These are phyloP conservation scores for Sardina pilchardus DNA, from an alignment of 2,113 vertebrate species.

Conservation along the genomic window DNA sequence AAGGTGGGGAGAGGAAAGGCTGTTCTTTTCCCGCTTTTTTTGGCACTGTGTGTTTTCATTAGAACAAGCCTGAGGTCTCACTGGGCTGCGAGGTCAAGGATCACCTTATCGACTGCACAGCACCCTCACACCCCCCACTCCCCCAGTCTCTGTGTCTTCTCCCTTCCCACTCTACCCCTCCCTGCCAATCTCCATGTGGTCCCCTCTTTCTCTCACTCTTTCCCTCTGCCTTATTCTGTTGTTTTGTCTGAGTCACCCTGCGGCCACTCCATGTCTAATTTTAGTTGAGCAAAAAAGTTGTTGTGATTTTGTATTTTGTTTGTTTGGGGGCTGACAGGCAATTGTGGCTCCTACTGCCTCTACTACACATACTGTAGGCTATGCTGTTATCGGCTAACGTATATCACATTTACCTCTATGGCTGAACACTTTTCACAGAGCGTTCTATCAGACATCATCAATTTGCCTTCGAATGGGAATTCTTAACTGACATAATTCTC, in stretches of 20 bases:
- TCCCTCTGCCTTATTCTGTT: background rate
- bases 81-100: conserved; percentile 50
- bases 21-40: conserved; percentile 40
- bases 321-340: background rate
- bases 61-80: conserved; percentile 38
- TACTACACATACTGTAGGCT: background rate
- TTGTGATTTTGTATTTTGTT: background rate
- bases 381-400: background rate
- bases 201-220: conserved; percentile 26
- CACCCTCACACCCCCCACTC: conserved; percentile 29
- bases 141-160: background rate
- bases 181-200: conserved; percentile 15
- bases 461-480: background rate
- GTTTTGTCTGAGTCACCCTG: background rate
- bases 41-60: conserved; percentile 46
- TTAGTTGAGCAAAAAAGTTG: background rate
- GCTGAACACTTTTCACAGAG: background rate
- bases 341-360: background rate
- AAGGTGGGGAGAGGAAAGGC: conserved; percentile 28
- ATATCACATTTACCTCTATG: background rate
- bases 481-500: background rate
- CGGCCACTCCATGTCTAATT: background rate
- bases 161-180: background rate
- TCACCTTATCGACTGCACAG: conserved; percentile 47
- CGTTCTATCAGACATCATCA: background rate